Conservation (phyloP, 1,140 invertebrate genomes). For the Berghia stephanieae region DNA sequence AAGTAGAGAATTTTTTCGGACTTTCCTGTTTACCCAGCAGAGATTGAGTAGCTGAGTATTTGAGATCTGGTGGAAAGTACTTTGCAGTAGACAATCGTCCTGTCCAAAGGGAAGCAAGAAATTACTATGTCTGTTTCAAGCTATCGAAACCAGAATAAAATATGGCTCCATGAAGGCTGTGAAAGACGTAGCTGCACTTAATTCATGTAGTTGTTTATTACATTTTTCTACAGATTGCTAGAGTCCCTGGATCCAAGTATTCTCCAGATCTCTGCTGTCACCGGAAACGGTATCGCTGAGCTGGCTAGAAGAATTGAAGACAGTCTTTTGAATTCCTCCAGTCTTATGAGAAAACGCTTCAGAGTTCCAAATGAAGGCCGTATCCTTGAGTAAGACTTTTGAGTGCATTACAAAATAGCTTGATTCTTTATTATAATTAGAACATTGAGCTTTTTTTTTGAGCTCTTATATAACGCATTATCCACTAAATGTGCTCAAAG, state of each 20-base stretch:
- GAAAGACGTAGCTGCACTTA: too few species aligned
- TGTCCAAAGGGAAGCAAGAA: too few species aligned
- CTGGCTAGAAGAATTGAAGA: not conserved
- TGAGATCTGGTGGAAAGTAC: too few species aligned
- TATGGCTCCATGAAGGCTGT: too few species aligned
- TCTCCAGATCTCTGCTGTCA: constrained; percentile 25
- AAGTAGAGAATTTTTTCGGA: too few species aligned
- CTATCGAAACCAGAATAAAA: too few species aligned
- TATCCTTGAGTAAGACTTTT: not conserved
- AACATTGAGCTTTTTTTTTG: not conserved
- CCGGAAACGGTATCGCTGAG: constrained; percentile 18
- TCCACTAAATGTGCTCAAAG: too few species aligned
- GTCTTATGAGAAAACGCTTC: constrained; percentile 17
- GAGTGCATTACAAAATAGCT: not conserved
- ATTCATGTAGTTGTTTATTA: not conserved
- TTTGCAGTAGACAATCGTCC: too few species aligned
- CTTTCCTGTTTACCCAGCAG: too few species aligned
- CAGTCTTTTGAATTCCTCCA: not conserved
- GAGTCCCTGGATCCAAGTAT: constrained; percentile 6
- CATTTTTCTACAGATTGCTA: not conserved
- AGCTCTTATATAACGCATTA: too few species aligned
- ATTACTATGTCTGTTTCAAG: too few species aligned
- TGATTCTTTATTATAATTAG: not conserved
- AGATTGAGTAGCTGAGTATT: too few species aligned
- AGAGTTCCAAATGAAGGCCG: constrained; percentile 19